Evolutionary conservation across 2,797 vertebrate species (phyloP), one percentile per base, ranked within the genome.

Genomic region (Tadarida brasiliensis): DNA sequence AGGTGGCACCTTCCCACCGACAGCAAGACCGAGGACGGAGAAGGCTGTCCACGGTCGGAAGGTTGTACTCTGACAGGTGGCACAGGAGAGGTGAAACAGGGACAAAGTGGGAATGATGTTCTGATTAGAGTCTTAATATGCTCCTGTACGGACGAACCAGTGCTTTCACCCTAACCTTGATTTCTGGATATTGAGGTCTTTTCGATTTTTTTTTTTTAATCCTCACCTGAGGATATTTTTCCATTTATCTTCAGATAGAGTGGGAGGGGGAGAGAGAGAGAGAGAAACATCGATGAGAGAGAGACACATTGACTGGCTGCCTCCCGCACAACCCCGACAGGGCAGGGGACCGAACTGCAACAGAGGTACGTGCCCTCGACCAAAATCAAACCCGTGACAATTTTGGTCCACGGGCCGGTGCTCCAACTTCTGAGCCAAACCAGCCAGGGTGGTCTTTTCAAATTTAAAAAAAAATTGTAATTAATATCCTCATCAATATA

Each of bases 141-240:
- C 2, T 47, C 10, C 82, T 51, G 3, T 54, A 8, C 15, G 24
- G 30, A 30, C 1, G 0, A 19, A 28, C 3, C 74, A 30, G 47
- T 56, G 26, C 68, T 91, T 97, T 90, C 33, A 78, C 89, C 22
- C 15, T 76, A 83, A 84, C 49, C 89, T 92, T 16, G n/a, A 61
- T 76, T 71, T 84, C 17, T 88, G 49, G 9, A 82, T 28, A 57
- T 28, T 78, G 74, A 51, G 16, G 7, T 76, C 20, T 96, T 96
- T 80, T 63, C 22, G 85, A 8, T 74, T 71, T 44, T 91, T 78
- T 63, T 68, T 68, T 44, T 44, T 44, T 44, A 44, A 44, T 44
- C 39, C 39, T 44, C 39, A 44, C 39, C 39, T 7, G 3, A 44
- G 39, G 39, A 44, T 44, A 44, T 44, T 44, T 44, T 44, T 44